Percentiles rank a stretch among this genome's conserved stretches.
These are phyloP conservation scores for Drosophila recens DNA, from an alignment of 2,888 invertebrate genomes.

Conservation along the genomic window DNA sequence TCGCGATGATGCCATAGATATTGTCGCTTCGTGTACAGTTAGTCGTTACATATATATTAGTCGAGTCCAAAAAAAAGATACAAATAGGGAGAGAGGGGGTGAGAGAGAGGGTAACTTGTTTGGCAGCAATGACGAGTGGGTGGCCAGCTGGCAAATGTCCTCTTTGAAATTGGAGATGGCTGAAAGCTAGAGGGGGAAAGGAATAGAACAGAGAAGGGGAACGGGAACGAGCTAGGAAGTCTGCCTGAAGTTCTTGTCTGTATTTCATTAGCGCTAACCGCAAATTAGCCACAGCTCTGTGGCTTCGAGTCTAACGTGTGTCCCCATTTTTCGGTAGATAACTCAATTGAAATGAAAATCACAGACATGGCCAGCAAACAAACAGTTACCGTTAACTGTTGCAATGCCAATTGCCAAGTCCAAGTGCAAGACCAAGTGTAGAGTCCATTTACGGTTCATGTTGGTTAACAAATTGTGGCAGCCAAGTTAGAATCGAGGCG, in stretches of 20 bases:
- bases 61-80: slow-evolving; percentile 30
- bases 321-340: slow-evolving; percentile 62
- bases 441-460: slow-evolving; percentile 56
- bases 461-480: slow-evolving; percentile 66
- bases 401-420: slow-evolving; percentile 22
- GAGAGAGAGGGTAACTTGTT: slow-evolving; percentile 53
- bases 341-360: slow-evolving; percentile 81
- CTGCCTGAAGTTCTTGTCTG: slow-evolving; percentile 26
- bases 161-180: slow-evolving; percentile 27
- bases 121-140: slow-evolving; percentile 61
- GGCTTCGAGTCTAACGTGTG: slow-evolving; percentile 42
- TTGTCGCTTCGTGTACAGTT: slow-evolving; percentile 80
- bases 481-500: slow-evolving; percentile 50
- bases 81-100: no score
- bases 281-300: slow-evolving; percentile 63
- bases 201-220: no score
- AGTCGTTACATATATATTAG: slow-evolving; percentile 79
- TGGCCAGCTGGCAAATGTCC: slow-evolving; percentile 61
- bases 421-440: slow-evolving; percentile 40
- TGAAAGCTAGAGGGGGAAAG: neutral
- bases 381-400: slow-evolving; percentile 54
- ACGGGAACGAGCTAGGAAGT: neutral
- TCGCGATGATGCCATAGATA: slow-evolving; percentile 70
- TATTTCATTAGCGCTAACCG: slow-evolving; percentile 71
- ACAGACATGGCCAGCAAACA: slow-evolving; percentile 46